These are phyloP conservation scores for Cyphomyrmex costatus DNA, from an alignment of 1,140 invertebrate species.

Conservation along the genomic window DNA sequence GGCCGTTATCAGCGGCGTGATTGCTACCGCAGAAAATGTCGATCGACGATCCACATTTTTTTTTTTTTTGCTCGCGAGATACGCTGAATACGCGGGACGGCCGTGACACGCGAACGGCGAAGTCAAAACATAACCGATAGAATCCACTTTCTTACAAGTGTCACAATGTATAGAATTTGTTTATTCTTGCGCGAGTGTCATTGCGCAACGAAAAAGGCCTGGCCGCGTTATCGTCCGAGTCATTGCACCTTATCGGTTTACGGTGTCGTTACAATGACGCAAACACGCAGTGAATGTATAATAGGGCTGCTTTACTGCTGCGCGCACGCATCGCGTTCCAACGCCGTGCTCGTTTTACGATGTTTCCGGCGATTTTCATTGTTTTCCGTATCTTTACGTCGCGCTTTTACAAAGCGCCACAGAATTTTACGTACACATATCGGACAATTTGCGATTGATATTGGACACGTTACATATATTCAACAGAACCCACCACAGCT, in stretches of 20 bases:
- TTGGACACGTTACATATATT: not conserved
- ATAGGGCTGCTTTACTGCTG: constrained; percentile 36
- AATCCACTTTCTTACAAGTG: not conserved
- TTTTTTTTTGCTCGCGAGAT: not conserved
- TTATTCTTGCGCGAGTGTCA: not conserved
- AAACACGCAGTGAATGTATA: constrained; percentile 39
- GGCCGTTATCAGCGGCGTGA: not conserved
- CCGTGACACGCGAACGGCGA: not conserved
- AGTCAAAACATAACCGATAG: constrained; percentile 24
- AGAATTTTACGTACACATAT: not conserved
- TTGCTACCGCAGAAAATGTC: not conserved
- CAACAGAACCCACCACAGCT: too few relatives aligned
- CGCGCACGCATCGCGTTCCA: not conserved
- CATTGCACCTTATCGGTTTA: constrained; percentile 63
- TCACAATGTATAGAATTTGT: constrained; percentile 18
- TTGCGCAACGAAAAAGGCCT: constrained; percentile 24
- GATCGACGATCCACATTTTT: not conserved
- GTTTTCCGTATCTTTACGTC: constrained; percentile 12
- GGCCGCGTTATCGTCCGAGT: constrained; percentile 48
- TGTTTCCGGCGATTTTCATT: constrained; percentile 33
- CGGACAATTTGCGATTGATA: not conserved
- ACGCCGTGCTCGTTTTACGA: constrained; percentile 19
- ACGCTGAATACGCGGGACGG: not conserved
- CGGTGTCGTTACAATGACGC: constrained; percentile 34
- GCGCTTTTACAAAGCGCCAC: constrained; percentile 5